Percentiles rank a stretch among this genome's conserved stretches.
These are phyloP conservation scores for Austrolebias charrua DNA, from an alignment of 2,797 vertebrate genomes.

Conservation along the genomic window DNA sequence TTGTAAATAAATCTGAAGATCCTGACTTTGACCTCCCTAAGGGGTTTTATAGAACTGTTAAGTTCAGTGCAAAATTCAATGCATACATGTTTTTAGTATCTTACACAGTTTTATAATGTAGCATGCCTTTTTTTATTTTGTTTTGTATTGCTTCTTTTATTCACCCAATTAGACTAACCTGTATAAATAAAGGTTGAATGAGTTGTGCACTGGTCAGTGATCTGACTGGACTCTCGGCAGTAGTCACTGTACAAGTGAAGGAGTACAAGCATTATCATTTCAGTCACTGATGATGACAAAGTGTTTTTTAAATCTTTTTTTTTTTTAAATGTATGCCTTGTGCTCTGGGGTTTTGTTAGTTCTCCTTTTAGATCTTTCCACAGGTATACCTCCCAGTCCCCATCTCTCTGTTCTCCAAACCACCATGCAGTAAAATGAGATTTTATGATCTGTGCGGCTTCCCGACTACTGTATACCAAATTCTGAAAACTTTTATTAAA, in stretches of 20 bases:
- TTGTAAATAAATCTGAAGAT: no score
- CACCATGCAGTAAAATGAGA: conserved; percentile 32
- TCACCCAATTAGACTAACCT: no score
- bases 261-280: conserved; percentile 18
- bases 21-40: no score
- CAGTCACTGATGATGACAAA: conserved; percentile 12
- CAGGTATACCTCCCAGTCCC: conserved; percentile 23
- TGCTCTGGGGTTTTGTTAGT: conserved; percentile 18
- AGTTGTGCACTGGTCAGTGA: conserved; percentile 41
- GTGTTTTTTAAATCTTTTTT: conserved; percentile 38
- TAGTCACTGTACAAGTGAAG: conserved; percentile 4
- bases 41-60: no score
- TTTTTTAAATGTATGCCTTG: conserved; percentile 31
- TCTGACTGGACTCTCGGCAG: conserved; percentile 28
- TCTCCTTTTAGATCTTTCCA: conserved; percentile 19
- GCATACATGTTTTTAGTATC: no score
- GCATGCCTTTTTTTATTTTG: no score
- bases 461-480: conserved; percentile 3
- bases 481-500: conserved; percentile 15
- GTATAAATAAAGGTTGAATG: not conserved
- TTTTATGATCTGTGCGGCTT: conserved; percentile 44
- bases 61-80: no score
- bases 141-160: no score
- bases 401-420: conserved; percentile 34
- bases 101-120: no score